Evolutionary conservation across 2,888 invertebrate species (phyloP), one percentile per base, ranked within the genome.

Genomic region (Dendrolimus houi): DNA sequence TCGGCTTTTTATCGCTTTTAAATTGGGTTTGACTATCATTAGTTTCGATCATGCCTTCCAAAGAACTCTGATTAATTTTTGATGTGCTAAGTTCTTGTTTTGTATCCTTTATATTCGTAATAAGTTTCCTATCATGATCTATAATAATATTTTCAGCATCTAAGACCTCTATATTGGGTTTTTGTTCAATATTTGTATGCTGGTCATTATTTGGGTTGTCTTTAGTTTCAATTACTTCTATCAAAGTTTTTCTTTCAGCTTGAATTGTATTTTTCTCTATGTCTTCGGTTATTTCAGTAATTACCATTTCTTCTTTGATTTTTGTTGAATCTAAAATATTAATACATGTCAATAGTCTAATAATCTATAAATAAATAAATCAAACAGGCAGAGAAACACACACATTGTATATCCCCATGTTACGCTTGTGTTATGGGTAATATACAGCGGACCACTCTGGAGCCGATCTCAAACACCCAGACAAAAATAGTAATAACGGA

Each of bases 191-290:
- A 54, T 65, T 62, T 52, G 52, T 60, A 60, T 71, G 62, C 10
- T 66, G 60, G 14, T 58, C 61, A 58, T 64, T 52, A 58, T 65
- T 66, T 58, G 68, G 70, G 41, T 74, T 65, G 6, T 72, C 70
- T 47, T 61, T 57, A 40, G 69, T 62, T 52, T 83, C 82, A 53
- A 87, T 75, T 3, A 87, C 75, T 75, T 89, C 81, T 62, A 85
- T 75, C 1, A 87, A 61, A 0, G 83, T 74, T 67, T 84, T 87
- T 56, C 67, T 77, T 65, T 76, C 75, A 14, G 69, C 81, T 29
- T 64, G 63, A n/a, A 58, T 52, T 1, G 47, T 14, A 7, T 56
- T 41, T 14, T 64, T 67, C 56, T 70, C 69, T 8, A 68, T 65
- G 47, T 71, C 74, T 12, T 70, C 60, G 2, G 59, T 57, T 2